These are phyloP conservation scores for Netelia fuscicornis DNA, from an alignment of 2,888 invertebrate genomes.

Conservation along the genomic window DNA sequence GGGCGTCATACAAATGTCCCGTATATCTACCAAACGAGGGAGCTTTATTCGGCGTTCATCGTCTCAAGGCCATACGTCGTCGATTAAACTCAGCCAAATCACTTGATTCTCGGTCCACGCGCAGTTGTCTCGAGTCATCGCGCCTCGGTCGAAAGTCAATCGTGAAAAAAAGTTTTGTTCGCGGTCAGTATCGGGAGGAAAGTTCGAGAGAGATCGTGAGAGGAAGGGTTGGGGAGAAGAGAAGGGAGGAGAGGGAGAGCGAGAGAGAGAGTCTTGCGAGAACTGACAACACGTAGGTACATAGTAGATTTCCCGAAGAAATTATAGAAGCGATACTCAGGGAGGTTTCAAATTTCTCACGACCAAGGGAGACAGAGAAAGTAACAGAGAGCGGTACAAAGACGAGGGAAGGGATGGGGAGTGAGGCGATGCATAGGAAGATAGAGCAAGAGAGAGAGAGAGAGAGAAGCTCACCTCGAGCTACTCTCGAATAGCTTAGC, in stretches of 20 bases:
- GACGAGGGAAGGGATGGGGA: constrained; percentile 7
- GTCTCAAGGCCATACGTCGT: constrained; percentile 57
- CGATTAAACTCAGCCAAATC: constrained; percentile 63
- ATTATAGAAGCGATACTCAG: constrained; percentile 21
- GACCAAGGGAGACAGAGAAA: constrained; percentile 3
- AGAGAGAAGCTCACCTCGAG: constrained; percentile 5
- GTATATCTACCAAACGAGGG: constrained; percentile 16
- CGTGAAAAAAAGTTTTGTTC: constrained; percentile 20
- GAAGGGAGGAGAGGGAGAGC: background rate
- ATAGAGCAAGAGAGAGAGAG: constrained; percentile 32
- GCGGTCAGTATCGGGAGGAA: background rate
- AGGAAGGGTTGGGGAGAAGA: background rate
- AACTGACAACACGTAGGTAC: background rate
- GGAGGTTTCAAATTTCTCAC: constrained; percentile 60
- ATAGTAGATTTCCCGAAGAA: constrained; percentile 32
- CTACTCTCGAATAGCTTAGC: constrained; percentile 47
- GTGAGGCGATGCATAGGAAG: background rate
- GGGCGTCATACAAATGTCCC: background rate
- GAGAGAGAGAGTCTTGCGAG: constrained; percentile 13
- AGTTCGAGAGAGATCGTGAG: background rate
- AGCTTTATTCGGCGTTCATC: constrained; percentile 56
- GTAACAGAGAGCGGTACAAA: constrained; percentile 17
- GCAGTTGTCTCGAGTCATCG: constrained; percentile 42
- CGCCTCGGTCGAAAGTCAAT: constrained; percentile 45
- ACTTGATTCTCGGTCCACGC: constrained; percentile 42